Base-by-base conservation (phyloP, 1,140 invertebrate genomes). In the Aphaenogaster rudis region DNA sequence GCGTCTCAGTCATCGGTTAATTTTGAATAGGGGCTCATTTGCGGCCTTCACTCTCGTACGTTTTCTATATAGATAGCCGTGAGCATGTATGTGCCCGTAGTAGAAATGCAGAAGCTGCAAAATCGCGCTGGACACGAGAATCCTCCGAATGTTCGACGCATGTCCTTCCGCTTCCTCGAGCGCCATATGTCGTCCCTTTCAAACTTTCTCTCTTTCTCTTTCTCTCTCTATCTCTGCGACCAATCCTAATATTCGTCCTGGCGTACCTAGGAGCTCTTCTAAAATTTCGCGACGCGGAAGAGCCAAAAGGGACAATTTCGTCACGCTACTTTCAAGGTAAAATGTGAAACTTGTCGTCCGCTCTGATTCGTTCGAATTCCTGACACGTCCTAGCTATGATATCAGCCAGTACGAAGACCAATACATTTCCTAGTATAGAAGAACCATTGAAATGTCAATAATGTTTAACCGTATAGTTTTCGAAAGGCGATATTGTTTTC, bases 11-110 rank as follows among this genome's bases (percentile, higher is more conserved):
- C 87, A 71, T 84, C 77, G 88, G 88, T 91, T 92, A 93, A 93
- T 93, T 92, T 92, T 93, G 89, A 93, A 93, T 93, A 92, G 93
- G 67, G 54, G 86, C 90, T 93, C 91, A 88, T 93, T 93, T 92
- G 90, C 86, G 85, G 57, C 42, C 39, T 71, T 64, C 21, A 64
- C 13, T 36, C 9, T 86, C 63, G 28, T 59, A 39, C 17, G 11
- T 52, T 81, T 72, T 63, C 33, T 48, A 48, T 48, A 36, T 39
- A 8, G 17, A n/a, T n/a, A 36, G 11, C 21, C 67, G 36, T 4
- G 28, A 11, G 9, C 15, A 7, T 36, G 15, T 48, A n/a, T 13
- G 13, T 36, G 21, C 3, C 15, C 50, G 2, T 42, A 21, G 50
- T 15, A 64, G 33, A 84, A 74, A 45, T 39, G 80, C 69, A 63